Evolutionary conservation across 1,140 invertebrate genomes (phyloP).

Genomic region (Drosophila sulfurigaster): DNA sequence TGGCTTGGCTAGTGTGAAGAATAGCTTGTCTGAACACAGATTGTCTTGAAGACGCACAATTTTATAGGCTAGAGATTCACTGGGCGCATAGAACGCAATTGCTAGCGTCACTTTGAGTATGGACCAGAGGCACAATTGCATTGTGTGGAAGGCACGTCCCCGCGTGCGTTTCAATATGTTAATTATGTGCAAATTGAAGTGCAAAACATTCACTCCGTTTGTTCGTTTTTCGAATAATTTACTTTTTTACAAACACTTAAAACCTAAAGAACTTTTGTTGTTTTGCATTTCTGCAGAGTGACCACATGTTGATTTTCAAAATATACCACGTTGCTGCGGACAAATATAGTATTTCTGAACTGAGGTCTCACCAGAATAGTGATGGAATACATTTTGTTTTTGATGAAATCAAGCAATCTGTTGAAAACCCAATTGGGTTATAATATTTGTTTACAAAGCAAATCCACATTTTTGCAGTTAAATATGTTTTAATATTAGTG

Average conservation of each 20-base stretch:
- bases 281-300: constrained; percentile 38
- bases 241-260: constrained; percentile 11
- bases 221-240: constrained; percentile 23
- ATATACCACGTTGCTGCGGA: neutral
- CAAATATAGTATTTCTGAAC: neutral
- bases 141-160: constrained; percentile 43
- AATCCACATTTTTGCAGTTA: too few relatives aligned
- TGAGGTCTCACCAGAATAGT: neutral
- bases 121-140: constrained; percentile 43
- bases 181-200: constrained; percentile 8
- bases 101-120: constrained; percentile 38
- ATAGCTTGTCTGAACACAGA: constrained; percentile 72
- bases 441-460: too few relatives aligned
- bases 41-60: constrained; percentile 71
- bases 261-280: constrained; percentile 43
- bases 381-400: neutral
- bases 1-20: constrained; percentile 64
- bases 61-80: constrained; percentile 33
- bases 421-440: too few relatives aligned
- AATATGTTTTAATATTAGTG: too few relatives aligned
- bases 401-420: too few relatives aligned
- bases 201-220: constrained; percentile 23
- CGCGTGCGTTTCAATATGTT: constrained; percentile 30
- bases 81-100: constrained; percentile 39
- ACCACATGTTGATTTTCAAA: neutral